phyloP scores from a whole-genome alignment of 37 sponge, comb jelly and placozoan species.

The Bolinopsis microptera region DNA sequence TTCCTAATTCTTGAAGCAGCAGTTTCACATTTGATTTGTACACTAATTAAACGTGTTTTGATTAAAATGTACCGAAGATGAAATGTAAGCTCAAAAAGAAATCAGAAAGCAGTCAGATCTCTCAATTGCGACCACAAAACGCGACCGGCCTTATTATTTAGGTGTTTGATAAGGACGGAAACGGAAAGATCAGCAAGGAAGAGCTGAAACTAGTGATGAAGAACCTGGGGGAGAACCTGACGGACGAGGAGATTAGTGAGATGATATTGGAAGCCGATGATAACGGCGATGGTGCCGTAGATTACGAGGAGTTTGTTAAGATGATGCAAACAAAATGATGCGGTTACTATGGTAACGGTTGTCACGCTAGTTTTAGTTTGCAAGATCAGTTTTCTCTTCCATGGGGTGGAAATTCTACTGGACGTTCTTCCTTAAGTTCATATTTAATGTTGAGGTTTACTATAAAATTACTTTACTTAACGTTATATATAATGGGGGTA shows the following conservation, averaged over 20 bases:
- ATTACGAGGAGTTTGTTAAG: conserved; percentile 74
- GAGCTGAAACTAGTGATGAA: conserved; percentile 72
- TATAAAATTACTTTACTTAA: too few relatives aligned
- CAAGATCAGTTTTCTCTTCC: too few relatives aligned
- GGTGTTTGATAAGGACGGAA: conserved; percentile 72
- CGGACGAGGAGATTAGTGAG: conserved; percentile 72
- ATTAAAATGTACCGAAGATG: too few relatives aligned
- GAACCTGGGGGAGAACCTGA: conserved; percentile 71
- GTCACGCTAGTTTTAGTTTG: not conserved
- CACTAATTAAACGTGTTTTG: too few relatives aligned
- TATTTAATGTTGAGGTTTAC: too few relatives aligned
- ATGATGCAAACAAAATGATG: conserved; percentile 73
- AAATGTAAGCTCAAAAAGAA: too few relatives aligned
- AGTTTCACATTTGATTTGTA: too few relatives aligned
- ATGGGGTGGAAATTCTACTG: too few relatives aligned
- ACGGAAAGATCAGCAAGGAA: conserved; percentile 63
- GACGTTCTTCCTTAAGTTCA: too few relatives aligned
- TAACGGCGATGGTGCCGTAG: conserved; percentile 73
- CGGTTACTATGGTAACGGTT: not conserved
- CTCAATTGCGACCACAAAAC: too few relatives aligned
- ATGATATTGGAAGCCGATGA: conserved; percentile 73
- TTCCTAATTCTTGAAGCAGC: too few relatives aligned
- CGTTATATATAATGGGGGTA: too few relatives aligned
- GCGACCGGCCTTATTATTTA: not conserved
- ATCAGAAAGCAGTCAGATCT: not conserved